phyloP scores from a whole-genome alignment of 2,888 invertebrate species.

The Pyralis farinalis region DNA sequence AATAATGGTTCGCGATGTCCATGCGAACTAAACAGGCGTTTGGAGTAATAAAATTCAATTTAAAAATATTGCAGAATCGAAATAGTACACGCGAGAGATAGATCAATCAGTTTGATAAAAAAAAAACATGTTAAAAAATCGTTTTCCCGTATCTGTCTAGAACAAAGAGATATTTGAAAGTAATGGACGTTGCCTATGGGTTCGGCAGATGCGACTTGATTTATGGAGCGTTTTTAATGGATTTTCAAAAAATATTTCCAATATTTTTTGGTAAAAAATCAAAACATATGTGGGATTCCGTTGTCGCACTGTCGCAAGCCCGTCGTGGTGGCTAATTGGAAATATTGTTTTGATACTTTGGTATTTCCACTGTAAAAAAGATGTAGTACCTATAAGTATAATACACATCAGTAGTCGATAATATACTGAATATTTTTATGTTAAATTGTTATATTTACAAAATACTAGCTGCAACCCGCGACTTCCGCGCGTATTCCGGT shows the following conservation, averaged over 20 bases:
- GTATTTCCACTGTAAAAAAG: too few species aligned
- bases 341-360: slow-evolving; percentile 32
- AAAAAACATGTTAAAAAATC: slow-evolving; percentile 22
- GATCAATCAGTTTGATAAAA: slow-evolving; percentile 35
- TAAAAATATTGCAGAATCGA: neutral
- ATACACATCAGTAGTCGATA: too few species aligned
- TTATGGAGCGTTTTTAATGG: slow-evolving; percentile 71
- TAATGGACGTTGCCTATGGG: slow-evolving; percentile 42
- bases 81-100: slow-evolving; percentile 16
- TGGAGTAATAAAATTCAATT: neutral
- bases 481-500: too few species aligned
- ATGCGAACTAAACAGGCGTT: too few species aligned
- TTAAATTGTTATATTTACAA: too few species aligned
- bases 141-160: slow-evolving; percentile 30
- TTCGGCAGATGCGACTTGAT: slow-evolving; percentile 68
- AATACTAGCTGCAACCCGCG: too few species aligned
- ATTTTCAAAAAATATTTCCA: slow-evolving; percentile 66
- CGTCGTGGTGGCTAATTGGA: slow-evolving; percentile 20
- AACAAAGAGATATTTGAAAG: slow-evolving; percentile 42
- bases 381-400: too few species aligned
- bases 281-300: slow-evolving; percentile 63
- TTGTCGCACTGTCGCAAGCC: slow-evolving; percentile 45
- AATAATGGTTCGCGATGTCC: too few species aligned
- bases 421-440: too few species aligned
- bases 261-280: slow-evolving; percentile 55